phyloP scores from a whole-genome alignment of 2,888 invertebrate genomes.

The Mesorhabditis spiculigera region DNA sequence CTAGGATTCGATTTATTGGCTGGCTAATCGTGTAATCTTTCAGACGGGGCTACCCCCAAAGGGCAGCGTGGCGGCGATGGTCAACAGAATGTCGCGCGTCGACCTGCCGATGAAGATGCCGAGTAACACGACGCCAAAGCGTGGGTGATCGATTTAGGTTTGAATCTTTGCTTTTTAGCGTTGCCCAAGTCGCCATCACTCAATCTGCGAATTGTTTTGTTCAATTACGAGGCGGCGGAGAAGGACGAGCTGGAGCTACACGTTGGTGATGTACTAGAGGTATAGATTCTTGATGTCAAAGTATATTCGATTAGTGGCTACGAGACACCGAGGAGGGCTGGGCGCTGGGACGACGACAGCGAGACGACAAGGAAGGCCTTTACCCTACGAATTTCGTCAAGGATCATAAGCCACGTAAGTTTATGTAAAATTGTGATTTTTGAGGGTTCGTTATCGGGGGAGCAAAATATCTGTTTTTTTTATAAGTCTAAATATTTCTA shows the following conservation, averaged over 20 bases:
- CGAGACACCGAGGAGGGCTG: slow-evolving; percentile 86
- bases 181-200: too few species aligned
- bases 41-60: not conserved
- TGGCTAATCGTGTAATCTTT: not conserved
- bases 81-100: not conserved
- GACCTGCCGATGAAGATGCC: not conserved
- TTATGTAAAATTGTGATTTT: slow-evolving; percentile 13
- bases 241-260: not conserved
- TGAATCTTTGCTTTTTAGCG: too few species aligned
- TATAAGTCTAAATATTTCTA: too few species aligned
- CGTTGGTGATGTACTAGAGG: slow-evolving; percentile 1
- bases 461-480: too few species aligned
- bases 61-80: not conserved
- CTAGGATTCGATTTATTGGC: too few species aligned
- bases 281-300: not conserved
- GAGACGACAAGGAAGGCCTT: slow-evolving; percentile 74
- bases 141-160: not conserved
- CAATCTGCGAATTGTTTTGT: not conserved
- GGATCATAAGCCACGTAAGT: slow-evolving; percentile 1
- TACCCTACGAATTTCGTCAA: slow-evolving; percentile 92
- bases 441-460: not conserved
- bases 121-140: not conserved
- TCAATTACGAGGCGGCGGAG: not conserved
- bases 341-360: slow-evolving; percentile 59
- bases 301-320: not conserved